Conservation (phyloP, 2,888 invertebrate species). For the Hesperia comma region DNA sequence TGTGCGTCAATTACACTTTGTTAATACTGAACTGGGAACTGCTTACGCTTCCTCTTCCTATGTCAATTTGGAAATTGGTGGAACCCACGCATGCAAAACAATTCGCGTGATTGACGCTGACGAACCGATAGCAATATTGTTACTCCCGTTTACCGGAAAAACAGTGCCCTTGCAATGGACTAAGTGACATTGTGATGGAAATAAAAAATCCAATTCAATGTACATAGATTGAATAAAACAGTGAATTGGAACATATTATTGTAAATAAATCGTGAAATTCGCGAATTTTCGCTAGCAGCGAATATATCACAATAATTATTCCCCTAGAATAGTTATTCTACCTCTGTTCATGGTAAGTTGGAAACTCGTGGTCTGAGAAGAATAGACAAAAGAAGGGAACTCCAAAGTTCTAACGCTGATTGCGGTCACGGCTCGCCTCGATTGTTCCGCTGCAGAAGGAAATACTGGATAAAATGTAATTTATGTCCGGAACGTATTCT, state of each 20-base stretch:
- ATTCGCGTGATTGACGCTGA: constrained; percentile 5
- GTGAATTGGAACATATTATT: not conserved
- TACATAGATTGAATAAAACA: not conserved
- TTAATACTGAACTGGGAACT: not conserved
- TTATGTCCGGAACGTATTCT: constrained; percentile 17
- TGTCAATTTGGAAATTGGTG: not conserved
- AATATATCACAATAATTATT: not conserved
- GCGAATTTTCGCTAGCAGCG: no score
- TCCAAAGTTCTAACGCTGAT: constrained; percentile 33
- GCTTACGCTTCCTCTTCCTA: not conserved
- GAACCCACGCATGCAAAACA: not conserved
- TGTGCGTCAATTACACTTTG: no score
- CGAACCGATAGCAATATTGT: not conserved
- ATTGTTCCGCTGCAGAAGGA: constrained; percentile 22
- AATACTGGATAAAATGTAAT: constrained; percentile 23
- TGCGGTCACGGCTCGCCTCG: constrained; percentile 26
- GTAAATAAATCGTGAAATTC: no score
- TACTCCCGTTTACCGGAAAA: not conserved
- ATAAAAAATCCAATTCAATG: not conserved
- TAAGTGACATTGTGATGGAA: not conserved
- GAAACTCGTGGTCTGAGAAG: constrained; percentile 28
- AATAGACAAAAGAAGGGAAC: constrained; percentile 32
- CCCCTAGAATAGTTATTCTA: constrained; percentile 9
- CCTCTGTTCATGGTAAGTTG: constrained; percentile 8
- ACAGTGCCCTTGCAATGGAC: not conserved